A percentile compares a stretch with the other conserved stretches of the same genome.
Evolutionary conservation across 2,113 vertebrate species (phyloP).

Genomic region (Halcyon malimbica): DNA sequence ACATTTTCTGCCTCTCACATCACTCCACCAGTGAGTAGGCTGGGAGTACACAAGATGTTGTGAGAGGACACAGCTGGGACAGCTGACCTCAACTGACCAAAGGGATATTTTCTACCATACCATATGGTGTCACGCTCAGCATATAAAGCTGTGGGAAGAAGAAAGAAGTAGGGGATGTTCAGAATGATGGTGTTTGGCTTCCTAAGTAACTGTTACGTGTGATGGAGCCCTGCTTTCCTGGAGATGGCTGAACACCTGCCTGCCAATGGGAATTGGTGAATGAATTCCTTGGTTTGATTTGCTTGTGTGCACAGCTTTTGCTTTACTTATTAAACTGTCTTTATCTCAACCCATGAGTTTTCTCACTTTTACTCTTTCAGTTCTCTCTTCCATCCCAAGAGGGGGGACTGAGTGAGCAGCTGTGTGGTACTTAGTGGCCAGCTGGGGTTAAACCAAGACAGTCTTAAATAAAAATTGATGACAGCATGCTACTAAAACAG

Average conservation of each 20-base stretch:
- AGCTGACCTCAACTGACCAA: background rate
- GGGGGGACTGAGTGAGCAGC: background rate
- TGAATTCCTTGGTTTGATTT: background rate
- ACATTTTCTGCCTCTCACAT: background rate
- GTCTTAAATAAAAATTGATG: background rate
- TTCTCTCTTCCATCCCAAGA: background rate
- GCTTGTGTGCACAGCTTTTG: background rate
- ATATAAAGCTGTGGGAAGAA: background rate
- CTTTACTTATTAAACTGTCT: background rate
- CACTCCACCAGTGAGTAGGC: background rate
- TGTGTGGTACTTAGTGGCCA: background rate
- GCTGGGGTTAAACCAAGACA: background rate
- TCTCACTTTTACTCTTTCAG: background rate
- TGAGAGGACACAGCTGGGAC: background rate
- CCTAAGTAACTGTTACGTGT: background rate
- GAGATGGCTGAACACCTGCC: background rate
- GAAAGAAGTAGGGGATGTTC: background rate
- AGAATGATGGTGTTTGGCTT: background rate
- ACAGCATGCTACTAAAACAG: background rate
- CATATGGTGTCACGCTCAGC: background rate
- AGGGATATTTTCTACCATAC: background rate
- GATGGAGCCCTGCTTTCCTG: background rate
- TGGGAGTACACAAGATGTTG: background rate
- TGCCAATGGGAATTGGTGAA: background rate
- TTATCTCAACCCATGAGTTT: background rate